phyloP scores from a whole-genome alignment of 2,113 vertebrate genomes.

The Sigmodon hispidus region DNA sequence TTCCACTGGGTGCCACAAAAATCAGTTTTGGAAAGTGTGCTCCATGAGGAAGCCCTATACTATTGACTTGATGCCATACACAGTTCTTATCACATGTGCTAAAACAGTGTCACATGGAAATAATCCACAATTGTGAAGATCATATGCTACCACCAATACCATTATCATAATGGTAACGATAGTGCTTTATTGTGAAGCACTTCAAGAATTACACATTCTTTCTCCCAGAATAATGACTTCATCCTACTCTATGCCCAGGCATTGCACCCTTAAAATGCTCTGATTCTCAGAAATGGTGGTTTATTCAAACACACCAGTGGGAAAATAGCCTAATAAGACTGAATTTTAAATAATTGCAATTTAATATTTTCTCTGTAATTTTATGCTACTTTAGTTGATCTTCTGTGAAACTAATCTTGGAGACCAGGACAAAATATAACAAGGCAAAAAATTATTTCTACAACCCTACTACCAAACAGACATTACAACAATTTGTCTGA shows the following conservation, averaged over 20 bases:
- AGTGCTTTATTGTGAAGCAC: neutral
- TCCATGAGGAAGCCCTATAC: neutral
- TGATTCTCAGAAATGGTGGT: neutral
- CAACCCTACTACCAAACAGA: neutral
- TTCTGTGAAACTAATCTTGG: neutral
- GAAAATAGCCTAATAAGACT: neutral
- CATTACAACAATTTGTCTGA: neutral
- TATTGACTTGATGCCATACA: neutral
- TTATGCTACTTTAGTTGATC: neutral
- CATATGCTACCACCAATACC: neutral
- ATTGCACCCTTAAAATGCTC: neutral
- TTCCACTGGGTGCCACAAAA: neutral
- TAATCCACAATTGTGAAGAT: neutral
- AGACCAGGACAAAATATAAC: neutral
- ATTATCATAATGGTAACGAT: rapidly evolving
- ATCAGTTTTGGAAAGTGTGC: neutral
- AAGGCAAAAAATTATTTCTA: neutral
- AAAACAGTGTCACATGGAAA: neutral
- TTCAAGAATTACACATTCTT: neutral
- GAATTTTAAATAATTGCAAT: neutral
- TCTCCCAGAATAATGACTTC: neutral
- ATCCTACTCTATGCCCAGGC: rapidly evolving
- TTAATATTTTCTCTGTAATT: neutral
- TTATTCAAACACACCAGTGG: neutral
- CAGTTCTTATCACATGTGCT: neutral